These are phyloP conservation scores for Zophobas morio DNA, from an alignment of 1,140 invertebrate species.

Conservation along the genomic window DNA sequence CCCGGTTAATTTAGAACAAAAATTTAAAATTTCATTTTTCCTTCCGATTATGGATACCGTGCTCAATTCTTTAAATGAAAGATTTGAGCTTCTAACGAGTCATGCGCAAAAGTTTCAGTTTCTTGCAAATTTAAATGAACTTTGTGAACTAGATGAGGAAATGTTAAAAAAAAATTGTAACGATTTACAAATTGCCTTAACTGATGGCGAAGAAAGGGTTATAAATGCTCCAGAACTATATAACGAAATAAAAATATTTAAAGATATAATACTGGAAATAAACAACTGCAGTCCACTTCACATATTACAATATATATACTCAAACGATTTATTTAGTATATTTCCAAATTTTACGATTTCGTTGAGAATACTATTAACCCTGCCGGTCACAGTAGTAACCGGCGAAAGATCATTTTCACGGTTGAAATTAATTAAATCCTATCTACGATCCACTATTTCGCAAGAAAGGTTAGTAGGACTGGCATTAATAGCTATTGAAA, in stretches of 20 bases:
- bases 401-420: conserved; percentile 48
- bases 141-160: too few species aligned
- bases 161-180: too few species aligned
- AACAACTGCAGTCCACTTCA: background rate
- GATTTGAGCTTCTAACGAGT: too few species aligned
- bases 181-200: too few species aligned
- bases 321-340: background rate
- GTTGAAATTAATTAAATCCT: conserved; percentile 47
- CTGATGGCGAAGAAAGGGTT: too few species aligned
- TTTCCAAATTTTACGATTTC: conserved; percentile 23
- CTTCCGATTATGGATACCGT: too few species aligned
- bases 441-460: conserved; percentile 26
- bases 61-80: too few species aligned
- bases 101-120: too few species aligned
- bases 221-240: too few species aligned
- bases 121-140: too few species aligned
- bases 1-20: too few species aligned
- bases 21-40: too few species aligned
- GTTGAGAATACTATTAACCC: conserved; percentile 35
- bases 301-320: background rate
- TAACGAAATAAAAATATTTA: background rate
- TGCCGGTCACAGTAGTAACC: conserved; percentile 42
- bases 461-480: conserved; percentile 32
- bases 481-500: conserved; percentile 37
- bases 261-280: background rate